Base-by-base conservation (phyloP, 2,797 vertebrate genomes). In the Dryobates pubescens region DNA sequence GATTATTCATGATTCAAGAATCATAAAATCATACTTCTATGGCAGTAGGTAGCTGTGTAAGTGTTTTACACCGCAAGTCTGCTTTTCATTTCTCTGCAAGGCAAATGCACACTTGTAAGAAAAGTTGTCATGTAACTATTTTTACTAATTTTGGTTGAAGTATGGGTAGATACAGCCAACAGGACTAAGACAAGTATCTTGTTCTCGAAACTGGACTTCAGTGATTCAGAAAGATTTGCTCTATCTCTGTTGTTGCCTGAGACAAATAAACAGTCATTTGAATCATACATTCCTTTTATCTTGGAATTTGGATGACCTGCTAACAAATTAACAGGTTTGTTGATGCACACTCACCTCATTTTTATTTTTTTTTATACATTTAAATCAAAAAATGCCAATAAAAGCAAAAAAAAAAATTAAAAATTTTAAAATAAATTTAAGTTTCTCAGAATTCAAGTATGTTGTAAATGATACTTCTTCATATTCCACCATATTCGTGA, bases 51-150 rank as follows among this genome's bases (percentile, higher is more conserved):
- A 65, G 3, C 26, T 84, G 10, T 59, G 12, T 14, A 72, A 61
- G 20, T 67, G 6, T 19, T 53, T 7, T 57, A 13, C 6, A 22
- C 2, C 2, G 1, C 41, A 56, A 30, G 1, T 6, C 5, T 71
- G 10, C 20, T 65, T 17, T 27, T 81, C 34, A 51, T 36, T 8
- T 58, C 18, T 7, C 16, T 59, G 11, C 9, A 72, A 69, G 13
- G 2, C 11, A 76, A 5, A 5, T 34, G 6, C 5, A 47, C 29
- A 36, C 9, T 36, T 68, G 11, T 20, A 73, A 19, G 23, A 70
- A n/a, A 9, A 38, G 3, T 5, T 34, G 3, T 34, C 53, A 15
- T 51, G 24, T 23, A 77, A 18, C 4, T 45, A 6, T 56, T 67
- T 65, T 30, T 69, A 24, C 8, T 0, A 4, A 10, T 67, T 86